Percentiles rank a stretch among this genome's conserved stretches.
Evolutionary conservation across 2,888 invertebrate species (phyloP).

Genomic region (Rosalia funebris): DNA sequence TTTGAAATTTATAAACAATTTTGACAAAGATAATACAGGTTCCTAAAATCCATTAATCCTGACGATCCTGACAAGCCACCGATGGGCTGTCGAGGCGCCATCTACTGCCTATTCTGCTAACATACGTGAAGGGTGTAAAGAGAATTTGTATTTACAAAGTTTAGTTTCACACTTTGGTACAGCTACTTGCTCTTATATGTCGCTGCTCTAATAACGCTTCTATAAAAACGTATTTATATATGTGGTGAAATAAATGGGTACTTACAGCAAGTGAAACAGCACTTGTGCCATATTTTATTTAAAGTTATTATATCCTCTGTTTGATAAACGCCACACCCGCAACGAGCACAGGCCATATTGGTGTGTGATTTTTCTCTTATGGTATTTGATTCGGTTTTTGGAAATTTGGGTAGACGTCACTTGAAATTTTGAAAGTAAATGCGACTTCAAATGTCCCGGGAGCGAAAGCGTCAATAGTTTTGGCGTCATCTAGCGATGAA

Average conservation of each 20-base stretch:
- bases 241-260: slow-evolving; percentile 18
- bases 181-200: no score
- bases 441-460: slow-evolving; percentile 30
- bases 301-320: slow-evolving; percentile 50
- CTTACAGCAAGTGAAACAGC: slow-evolving; percentile 55
- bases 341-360: slow-evolving; percentile 52
- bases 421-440: slow-evolving; percentile 32
- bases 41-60: no score
- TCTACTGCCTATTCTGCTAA: no score
- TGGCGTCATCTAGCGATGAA: slow-evolving; percentile 40
- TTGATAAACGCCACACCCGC: slow-evolving; percentile 48
- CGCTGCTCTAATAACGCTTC: no score
- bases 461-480: slow-evolving; percentile 31
- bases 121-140: no score
- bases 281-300: slow-evolving; percentile 55
- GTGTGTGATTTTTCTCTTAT: no score
- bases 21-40: slow-evolving; percentile 19
- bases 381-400: no score
- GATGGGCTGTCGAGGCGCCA: no score
- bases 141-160: no score
- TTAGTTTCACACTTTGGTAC: no score
- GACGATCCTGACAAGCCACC: no score
- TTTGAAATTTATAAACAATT: slow-evolving; percentile 16
- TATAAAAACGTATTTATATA: no score
- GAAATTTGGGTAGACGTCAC: slow-evolving; percentile 16